Evolutionary conservation across 2,888 invertebrate species (phyloP).

Genomic region (Meiosimyza platycephala): DNA sequence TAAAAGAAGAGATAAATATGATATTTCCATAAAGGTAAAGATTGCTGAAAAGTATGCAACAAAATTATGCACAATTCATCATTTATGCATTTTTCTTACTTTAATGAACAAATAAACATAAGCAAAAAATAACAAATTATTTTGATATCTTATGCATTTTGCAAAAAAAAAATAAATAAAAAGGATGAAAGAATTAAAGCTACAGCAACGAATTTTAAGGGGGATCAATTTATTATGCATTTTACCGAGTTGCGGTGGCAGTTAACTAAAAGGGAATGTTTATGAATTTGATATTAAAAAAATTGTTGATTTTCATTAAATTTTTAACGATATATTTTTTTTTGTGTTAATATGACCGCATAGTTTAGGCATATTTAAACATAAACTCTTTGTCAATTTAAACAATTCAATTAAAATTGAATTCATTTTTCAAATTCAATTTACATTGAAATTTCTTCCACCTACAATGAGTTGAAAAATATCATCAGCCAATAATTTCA

Average conservation of each 20-base stretch:
- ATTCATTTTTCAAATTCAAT: too few species aligned
- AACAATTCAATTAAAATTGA: too few species aligned
- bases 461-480: background rate
- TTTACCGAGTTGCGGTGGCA: too few species aligned
- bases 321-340: too few species aligned
- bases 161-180: background rate
- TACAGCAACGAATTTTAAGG: too few species aligned
- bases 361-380: too few species aligned
- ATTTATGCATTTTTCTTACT: constrained; percentile 5
- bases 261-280: too few species aligned
- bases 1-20: constrained; percentile 7
- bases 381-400: too few species aligned
- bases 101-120: background rate
- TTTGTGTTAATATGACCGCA: too few species aligned
- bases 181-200: background rate
- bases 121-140: background rate
- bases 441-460: background rate
- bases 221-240: too few species aligned
- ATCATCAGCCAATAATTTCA: background rate
- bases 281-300: too few species aligned
- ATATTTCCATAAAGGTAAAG: background rate
- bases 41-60: background rate
- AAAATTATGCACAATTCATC: constrained; percentile 15
- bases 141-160: constrained; percentile 10
- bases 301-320: too few species aligned